Base-by-base conservation (phyloP, 2,888 invertebrate species). In the Xanthia togata region DNA sequence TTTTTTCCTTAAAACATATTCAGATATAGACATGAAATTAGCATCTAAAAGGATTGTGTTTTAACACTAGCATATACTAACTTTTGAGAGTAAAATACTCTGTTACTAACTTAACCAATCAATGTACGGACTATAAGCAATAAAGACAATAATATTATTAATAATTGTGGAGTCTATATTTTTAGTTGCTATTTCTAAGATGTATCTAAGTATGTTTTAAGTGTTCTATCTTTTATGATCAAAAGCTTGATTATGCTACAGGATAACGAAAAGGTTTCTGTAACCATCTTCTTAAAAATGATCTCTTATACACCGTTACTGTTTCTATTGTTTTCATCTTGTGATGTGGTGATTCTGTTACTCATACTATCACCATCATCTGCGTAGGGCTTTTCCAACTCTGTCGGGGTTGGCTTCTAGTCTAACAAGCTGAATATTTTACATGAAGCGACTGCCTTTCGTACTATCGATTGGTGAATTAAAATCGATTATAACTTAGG, bases 181-280 rank as follows among this genome's bases (percentile, higher is more conserved):
- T 62, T 57, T 70, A 63, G 53, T 74, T 76, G 68, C 53, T 69
- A 41, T 83, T 81, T 81, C 71, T 78, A 75, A 78, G 78, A 70
- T 78, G 67, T 87, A 85, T 77, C 86, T 88, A 64, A 79, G 53
- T 88, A 86, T 86, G 88, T 86, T 85, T 88, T 86, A 87, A 88
- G 80, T 76, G 70, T 55, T 53, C 17, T 80, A 50, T 72, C 6
- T 68, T 73, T 12, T 78, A 44, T 77, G 63, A 79, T 55, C 69
- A 67, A 72, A 73, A 76, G 80, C 77, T 84, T 83, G 63, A 79
- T 82, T 79, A 73, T 75, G 76, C 70, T 55, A 65, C 35, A 71
- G 87, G 89, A 88, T 91, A 84, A 80, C 73, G 89, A 90, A 91
- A 90, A 90, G 89, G 89, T 91, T 91, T 86, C 11, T 64, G 44